phyloP scores from a whole-genome alignment of 2,888 invertebrate genomes.

The Cheilosia vernalis region DNA sequence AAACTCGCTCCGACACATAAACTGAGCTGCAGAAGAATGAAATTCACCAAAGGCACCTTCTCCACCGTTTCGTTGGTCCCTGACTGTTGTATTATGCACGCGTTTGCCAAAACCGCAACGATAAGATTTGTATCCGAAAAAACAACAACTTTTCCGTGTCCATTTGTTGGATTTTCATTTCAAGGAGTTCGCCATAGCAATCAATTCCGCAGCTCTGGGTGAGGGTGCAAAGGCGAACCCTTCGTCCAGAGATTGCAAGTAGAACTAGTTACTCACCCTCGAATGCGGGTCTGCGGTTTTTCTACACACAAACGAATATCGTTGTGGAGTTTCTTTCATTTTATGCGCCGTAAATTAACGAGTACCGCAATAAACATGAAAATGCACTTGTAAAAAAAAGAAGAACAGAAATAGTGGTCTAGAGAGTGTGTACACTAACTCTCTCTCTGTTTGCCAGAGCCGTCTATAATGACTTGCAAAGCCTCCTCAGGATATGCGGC shows the following conservation, averaged over 20 bases:
- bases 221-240: conserved; percentile 50
- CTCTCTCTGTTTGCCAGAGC: conserved; percentile 25
- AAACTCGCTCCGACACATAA: conserved; percentile 45
- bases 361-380: conserved; percentile 69
- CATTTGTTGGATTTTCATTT: conserved; percentile 57
- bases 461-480: conserved; percentile 70
- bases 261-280: conserved; percentile 46
- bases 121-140: conserved; percentile 63
- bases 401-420: conserved; percentile 3
- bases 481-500: conserved; percentile 64
- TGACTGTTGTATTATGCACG: conserved; percentile 19
- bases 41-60: conserved; percentile 38
- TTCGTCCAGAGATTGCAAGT: conserved; percentile 1
- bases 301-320: conserved; percentile 23
- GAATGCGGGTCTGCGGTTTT: conserved; percentile 62
- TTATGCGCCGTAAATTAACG: conserved; percentile 63
- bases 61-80: neutral
- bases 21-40: conserved; percentile 25
- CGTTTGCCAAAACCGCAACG: conserved; percentile 69
- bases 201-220: conserved; percentile 34
- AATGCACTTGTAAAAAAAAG: conserved; percentile 50
- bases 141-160: conserved; percentile 59
- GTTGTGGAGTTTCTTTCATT: conserved; percentile 35
- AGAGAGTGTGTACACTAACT: conserved; percentile 1
- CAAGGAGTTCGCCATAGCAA: conserved; percentile 34